A percentile compares a stretch with the other conserved stretches of the same genome.
phyloP scores from a whole-genome alignment of 2,113 vertebrate species.

The Pycnonotus jocosus region DNA sequence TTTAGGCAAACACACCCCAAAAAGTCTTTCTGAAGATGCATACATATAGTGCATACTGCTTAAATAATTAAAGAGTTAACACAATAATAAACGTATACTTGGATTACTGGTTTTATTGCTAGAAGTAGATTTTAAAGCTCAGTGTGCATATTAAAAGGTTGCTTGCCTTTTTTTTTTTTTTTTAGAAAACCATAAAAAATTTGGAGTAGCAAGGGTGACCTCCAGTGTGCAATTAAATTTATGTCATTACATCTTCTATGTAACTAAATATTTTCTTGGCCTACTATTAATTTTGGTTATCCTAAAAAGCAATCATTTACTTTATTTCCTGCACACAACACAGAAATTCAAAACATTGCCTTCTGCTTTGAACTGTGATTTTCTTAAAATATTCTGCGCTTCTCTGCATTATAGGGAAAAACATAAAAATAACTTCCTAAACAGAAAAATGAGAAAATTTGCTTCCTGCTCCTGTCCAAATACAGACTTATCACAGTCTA shows the following conservation, averaged over 20 bases:
- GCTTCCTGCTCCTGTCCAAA: neutral
- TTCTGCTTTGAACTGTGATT: neutral
- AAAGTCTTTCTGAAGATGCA: slow-evolving; percentile 13
- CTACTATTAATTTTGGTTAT: neutral
- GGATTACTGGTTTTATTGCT: neutral
- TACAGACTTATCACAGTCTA: neutral
- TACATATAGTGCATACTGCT: neutral
- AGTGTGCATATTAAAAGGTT: neutral
- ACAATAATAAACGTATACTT: neutral
- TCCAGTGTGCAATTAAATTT: slow-evolving; percentile 75
- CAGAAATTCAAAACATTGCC: neutral
- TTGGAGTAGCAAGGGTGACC: slow-evolving; percentile 77
- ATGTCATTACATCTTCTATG: slow-evolving; percentile 50
- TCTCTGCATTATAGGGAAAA: neutral
- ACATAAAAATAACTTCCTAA: neutral
- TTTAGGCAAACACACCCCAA: neutral
- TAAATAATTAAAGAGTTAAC: slow-evolving; percentile 8
- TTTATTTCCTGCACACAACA: neutral
- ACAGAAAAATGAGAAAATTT: neutral
- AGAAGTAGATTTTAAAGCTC: neutral
- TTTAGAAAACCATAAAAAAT: slow-evolving; percentile 49
- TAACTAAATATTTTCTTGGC: neutral
- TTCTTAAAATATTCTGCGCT: neutral
- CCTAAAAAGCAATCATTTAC: neutral
- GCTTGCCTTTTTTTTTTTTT: neutral